phyloP scores from a whole-genome alignment of 2,113 vertebrate genomes.

The Meriones unguiculatus region DNA sequence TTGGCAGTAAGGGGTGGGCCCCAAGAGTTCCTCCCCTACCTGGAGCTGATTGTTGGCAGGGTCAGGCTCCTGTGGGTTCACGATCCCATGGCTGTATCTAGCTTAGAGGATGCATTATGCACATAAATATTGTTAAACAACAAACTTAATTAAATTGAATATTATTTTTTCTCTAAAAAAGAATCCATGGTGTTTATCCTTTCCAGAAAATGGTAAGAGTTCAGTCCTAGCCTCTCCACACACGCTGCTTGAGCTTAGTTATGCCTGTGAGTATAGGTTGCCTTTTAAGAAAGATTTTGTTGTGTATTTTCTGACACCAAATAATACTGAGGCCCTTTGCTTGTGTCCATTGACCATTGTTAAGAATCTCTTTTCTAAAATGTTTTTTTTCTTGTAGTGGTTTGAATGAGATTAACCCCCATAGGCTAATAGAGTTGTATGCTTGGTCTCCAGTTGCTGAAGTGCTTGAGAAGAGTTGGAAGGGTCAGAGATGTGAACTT shows the following conservation, averaged over 20 bases:
- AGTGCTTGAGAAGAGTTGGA: neutral
- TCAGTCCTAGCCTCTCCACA: neutral
- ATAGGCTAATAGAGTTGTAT: neutral
- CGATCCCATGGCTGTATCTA: neutral
- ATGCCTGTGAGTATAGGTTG: neutral
- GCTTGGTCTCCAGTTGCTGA: neutral
- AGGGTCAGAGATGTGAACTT: neutral
- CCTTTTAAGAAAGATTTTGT: neutral
- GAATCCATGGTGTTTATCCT: neutral
- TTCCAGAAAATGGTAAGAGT: neutral
- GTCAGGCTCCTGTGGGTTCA: neutral
- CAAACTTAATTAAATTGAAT: neutral
- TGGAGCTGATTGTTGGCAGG: neutral
- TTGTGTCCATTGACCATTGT: neutral
- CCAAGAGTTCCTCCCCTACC: neutral
- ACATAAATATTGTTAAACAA: neutral
- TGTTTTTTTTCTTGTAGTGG: neutral
- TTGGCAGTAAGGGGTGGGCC: neutral
- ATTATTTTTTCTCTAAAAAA: neutral
- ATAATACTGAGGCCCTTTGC: neutral
- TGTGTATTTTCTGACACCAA: neutral
- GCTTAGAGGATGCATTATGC: neutral
- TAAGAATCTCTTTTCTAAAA: neutral
- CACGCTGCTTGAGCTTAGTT: neutral
- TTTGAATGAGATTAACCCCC: neutral